These are phyloP conservation scores for Drosophila mercatorum DNA, from an alignment of 2,888 invertebrate species.

Conservation along the genomic window DNA sequence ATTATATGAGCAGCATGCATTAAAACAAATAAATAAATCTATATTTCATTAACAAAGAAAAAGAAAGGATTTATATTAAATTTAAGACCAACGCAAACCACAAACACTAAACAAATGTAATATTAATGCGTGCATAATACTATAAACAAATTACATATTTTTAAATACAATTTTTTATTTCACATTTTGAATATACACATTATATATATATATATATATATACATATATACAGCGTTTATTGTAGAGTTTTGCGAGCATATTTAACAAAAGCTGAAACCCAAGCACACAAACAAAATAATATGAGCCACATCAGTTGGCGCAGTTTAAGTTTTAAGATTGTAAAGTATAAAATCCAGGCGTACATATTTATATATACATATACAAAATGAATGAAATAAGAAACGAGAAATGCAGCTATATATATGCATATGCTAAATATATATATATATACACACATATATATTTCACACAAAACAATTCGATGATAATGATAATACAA, in stretches of 20 bases:
- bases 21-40: slow-evolving; percentile 52
- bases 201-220: slow-evolving; percentile 49
- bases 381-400: slow-evolving; percentile 44
- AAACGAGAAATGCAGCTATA: slow-evolving; percentile 59
- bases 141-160: slow-evolving; percentile 67
- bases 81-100: slow-evolving; percentile 46
- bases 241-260: slow-evolving; percentile 79
- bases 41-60: slow-evolving; percentile 33
- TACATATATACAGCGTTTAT: slow-evolving; percentile 62
- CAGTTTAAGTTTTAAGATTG: slow-evolving; percentile 71
- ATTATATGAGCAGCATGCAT: slow-evolving; percentile 55
- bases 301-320: slow-evolving; percentile 62
- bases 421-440: slow-evolving; percentile 66
- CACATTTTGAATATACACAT: slow-evolving; percentile 76
- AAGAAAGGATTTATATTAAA: slow-evolving; percentile 54
- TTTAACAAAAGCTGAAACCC: slow-evolving; percentile 66
- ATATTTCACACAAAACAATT: slow-evolving; percentile 62
- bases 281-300: slow-evolving; percentile 58
- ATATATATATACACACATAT: slow-evolving; percentile 46
- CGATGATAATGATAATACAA: slow-evolving; percentile 72
- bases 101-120: slow-evolving; percentile 49
- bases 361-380: slow-evolving; percentile 78
- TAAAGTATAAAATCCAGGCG: slow-evolving; percentile 74
- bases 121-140: slow-evolving; percentile 52
- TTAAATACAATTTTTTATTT: slow-evolving; percentile 76